A percentile compares a stretch with the other conserved stretches of the same genome.
Evolutionary conservation across 2,888 invertebrate species (phyloP).

Genomic region (Globia sparganii): DNA sequence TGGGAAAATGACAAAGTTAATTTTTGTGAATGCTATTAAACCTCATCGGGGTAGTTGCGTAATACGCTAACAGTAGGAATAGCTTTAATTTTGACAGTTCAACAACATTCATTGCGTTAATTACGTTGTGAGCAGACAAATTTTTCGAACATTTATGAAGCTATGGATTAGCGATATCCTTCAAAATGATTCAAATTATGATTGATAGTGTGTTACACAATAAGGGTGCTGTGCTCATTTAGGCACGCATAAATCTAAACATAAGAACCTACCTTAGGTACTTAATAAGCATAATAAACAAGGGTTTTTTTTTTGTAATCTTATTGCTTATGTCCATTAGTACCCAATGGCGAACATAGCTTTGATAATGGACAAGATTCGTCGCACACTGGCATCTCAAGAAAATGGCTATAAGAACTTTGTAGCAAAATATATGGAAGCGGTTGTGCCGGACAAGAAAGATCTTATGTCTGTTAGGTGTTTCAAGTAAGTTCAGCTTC

Average conservation of each 20-base stretch:
- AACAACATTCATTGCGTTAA: too few species aligned
- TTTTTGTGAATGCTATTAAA: not conserved
- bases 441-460: conserved; percentile 79
- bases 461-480: conserved; percentile 86
- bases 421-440: conserved; percentile 92
- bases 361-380: conserved; percentile 93
- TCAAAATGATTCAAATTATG: too few species aligned
- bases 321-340: conserved; percentile 79
- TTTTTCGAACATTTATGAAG: too few species aligned
- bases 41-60: too few species aligned
- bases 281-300: not conserved
- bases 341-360: conserved; percentile 94
- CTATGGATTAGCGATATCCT: too few species aligned
- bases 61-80: too few species aligned
- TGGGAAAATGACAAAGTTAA: not conserved
- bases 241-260: not conserved
- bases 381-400: conserved; percentile 91
- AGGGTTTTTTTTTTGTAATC: not conserved
- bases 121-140: too few species aligned
- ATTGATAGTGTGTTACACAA: too few species aligned
- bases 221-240: not conserved
- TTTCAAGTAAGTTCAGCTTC: conserved; percentile 81
- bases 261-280: not conserved
- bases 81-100: too few species aligned
- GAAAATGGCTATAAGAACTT: conserved; percentile 93